Evolutionary conservation across 2,113 vertebrate genomes (phyloP), one percentile per base, ranked within the genome.

Genomic region (Chionomys nivalis): DNA sequence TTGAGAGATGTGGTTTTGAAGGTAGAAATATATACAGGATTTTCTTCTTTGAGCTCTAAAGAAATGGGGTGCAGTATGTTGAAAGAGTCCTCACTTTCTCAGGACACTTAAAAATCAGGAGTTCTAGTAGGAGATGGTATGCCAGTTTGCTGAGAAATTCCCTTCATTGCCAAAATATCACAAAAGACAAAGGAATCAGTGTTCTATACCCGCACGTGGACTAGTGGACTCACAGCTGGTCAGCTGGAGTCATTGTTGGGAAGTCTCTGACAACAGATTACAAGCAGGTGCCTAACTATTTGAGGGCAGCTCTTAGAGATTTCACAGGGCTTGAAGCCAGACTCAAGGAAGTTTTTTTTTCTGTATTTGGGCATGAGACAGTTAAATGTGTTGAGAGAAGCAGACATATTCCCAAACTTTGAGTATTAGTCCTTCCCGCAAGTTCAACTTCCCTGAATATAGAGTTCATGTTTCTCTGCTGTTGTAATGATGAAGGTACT

Each of bases 161-260:
- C 19, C 7, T 7, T 26, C 28, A 47, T 63, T 70, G 23, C n/a
- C 42, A 70, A 55, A 70, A 52, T 12, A 36, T 33, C 58, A 47
- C 0, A 9, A n/a, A 31, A 1, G 24, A 39, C 10, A 75, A 7
- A 3, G 31, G 2, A 3, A 0, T 1, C 49, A 39, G 0, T 7
- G 0, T 26, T 58, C 44, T 16, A 42, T 24, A 31, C 0, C 14
- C 33, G 7, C 7, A 19, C 7, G 0, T 36, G 47, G 58, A 39
- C 52, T 31, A 49, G 65, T 33, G 28, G 49, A n/a, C 16, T 31
- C 28, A 33, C 36, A 76, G 10, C 0, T n/a, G 42, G 14, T 63
- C 12, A 5, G 19, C 3, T 36, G 58, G 36, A 1, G 2, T n/a
- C 49, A 26, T 1, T 42, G 3, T 42, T 33, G 14, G 58, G 24